Evolutionary conservation across 2,888 invertebrate species (phyloP), one percentile per base, ranked within the genome.

Genomic region (Catocala nupta): DNA sequence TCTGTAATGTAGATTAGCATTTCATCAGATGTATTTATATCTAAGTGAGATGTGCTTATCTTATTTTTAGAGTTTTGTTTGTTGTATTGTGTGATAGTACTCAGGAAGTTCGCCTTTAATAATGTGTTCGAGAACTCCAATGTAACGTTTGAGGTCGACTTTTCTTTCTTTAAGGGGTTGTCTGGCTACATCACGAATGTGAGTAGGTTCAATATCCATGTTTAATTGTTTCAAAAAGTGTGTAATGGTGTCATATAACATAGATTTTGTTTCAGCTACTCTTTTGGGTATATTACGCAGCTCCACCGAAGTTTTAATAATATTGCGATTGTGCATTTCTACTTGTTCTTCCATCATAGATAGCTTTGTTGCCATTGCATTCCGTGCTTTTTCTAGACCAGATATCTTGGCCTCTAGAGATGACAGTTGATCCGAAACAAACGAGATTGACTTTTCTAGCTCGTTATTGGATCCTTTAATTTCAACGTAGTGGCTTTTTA

Each of bases 141-240:
- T 9, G 54, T 54, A 6, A 54, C 12, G 12, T n/a, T 44, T 33
- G 54, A 54, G 7, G 54, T 54, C 33, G 6, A 2, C 0, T 44
- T 44, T n/a, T 54, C 54, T 10, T 54, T 54, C 42, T 44, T 54
- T 10, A n/a, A n/a, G 54, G 45, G 54, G 34, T 45, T 55, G 45
- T 13, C 54, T n/a, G n/a, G 34, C 5, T 34, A 55, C 5, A n/a
- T 45, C 54, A 0, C 45, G 54, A 9, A 55, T 55, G n/a, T 44
- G 34, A 8, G 12, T 45, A 8, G 34, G 34, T 12, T 33, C 54
- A 1, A 33, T 55, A 3, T n/a, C n/a, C 7, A 55, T 34, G 10
- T 55, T 44, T 34, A 55, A 2, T 5, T 55, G 12, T 33, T n/a
- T n/a, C n/a, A n/a, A n/a, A 13, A 34, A 13, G 9, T 55, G 44